Evolutionary conservation across 1,140 invertebrate species (phyloP).

Genomic region (Tetramorium alpestre): DNA sequence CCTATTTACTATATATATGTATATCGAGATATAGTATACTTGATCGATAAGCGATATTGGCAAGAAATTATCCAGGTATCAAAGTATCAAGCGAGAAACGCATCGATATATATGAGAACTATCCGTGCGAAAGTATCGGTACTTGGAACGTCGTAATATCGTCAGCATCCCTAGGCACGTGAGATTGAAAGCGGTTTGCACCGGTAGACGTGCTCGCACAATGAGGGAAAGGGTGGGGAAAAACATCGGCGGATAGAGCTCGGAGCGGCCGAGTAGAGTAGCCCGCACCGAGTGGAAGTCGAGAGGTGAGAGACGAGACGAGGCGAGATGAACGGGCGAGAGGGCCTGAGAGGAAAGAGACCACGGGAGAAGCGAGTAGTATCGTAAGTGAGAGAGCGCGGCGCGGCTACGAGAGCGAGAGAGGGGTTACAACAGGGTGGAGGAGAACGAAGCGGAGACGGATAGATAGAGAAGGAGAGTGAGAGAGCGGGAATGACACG

Average conservation of each 20-base stretch:
- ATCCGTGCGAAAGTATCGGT: conserved; percentile 7
- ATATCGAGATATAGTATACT: conserved; percentile 8
- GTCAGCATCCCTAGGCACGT: conserved; percentile 1
- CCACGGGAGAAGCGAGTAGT: conserved; percentile 41
- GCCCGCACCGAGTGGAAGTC: conserved; percentile 29
- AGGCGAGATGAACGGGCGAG: conserved; percentile 28
- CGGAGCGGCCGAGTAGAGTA: conserved; percentile 34
- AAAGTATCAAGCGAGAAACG: conserved; percentile 1
- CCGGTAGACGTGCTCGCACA: neutral
- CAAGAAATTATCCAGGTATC: conserved; percentile 12
- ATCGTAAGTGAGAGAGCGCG: conserved; percentile 30
- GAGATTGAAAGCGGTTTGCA: conserved; percentile 34
- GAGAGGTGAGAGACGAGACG: conserved; percentile 17
- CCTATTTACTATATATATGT: conserved; percentile 14
- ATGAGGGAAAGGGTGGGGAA: neutral
- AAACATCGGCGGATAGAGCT: conserved; percentile 38
- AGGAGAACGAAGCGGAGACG: conserved; percentile 7
- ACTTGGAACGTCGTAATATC: conserved; percentile 11
- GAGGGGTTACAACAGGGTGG: neutral
- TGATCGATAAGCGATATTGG: conserved; percentile 33
- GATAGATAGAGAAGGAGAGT: conserved; percentile 28
- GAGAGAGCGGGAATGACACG: conserved; percentile 52
- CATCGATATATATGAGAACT: neutral
- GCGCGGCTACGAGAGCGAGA: neutral
- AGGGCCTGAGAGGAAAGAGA: neutral